Base-by-base conservation (phyloP, 2,797 vertebrate genomes). In the Synaphobranchus kaupii region DNA sequence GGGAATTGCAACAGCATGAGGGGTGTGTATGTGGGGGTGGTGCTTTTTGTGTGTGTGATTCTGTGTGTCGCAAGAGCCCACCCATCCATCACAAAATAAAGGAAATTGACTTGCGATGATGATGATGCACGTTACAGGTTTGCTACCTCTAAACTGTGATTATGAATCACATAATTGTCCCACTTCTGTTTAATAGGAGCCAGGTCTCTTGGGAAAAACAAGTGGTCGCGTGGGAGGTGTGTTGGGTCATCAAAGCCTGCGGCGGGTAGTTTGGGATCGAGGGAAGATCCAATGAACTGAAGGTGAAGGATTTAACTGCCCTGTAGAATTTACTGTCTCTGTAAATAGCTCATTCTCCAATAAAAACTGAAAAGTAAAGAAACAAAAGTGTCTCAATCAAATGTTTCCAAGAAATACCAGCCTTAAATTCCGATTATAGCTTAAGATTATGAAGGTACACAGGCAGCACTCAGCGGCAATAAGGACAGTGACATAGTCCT, bases 141-240 rank as follows among this genome's bases (percentile, higher is more conserved):
- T 81, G 31, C n/a, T 48, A 39, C n/a, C 20, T 47, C n/a, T 44
- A 39, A 86, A 28, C 10, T 66, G 56, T 25, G 50, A 7, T 0
- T 15, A 34, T 71, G 86, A 87, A 87, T 63, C 54, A 63, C 39
- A 5, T 66, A 58, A 66, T 10, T 60, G 56, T 50, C 63, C 47
- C 4, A 22, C 9, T 22, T 60, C 63, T 44, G 84, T 68, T 71
- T 85, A 47, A 68, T 39, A 12, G 17, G 58, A 48, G 25, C 63
- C 83, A 63, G 76, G 22, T 22, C 44, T 28, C 47, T 31, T 31
- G 34, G 28, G 39, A 47, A 34, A 63, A 81, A 83, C 17, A 87
- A 31, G 78, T 63, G 4, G 34, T 22, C 31, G 78, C 15, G 86
- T 52, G 86, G 81, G 81, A 71, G 48, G 48, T 5, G 34, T 71